Base-by-base conservation (phyloP, 1,140 invertebrate species). In the Laupala kohalensis region DNA sequence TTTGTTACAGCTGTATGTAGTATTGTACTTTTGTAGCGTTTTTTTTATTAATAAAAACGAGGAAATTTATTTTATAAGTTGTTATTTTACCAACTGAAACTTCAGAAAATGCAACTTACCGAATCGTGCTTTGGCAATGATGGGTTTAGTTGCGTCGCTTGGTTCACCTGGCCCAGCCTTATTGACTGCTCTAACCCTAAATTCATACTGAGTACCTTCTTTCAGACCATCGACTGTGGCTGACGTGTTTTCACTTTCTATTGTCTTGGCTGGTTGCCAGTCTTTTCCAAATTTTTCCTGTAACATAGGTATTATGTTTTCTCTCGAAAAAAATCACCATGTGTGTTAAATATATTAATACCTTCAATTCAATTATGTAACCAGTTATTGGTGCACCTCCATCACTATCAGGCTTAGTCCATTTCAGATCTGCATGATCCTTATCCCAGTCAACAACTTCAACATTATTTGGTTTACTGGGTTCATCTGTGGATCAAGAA, bases 391-490 rank as follows among this genome's bases (percentile, higher is more conserved):
- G 93, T 74, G 95, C 92, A 74, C 95, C 95, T 72, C 95, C 95
- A 80, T 97, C 94, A 73, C 82, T 92, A 71, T 94, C 93, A 25
- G 95, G 95, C 78, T 91, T 91, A 2, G 88, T 86, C 91, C 94
- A 97, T 81, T 92, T 94, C 6, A 98, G 82, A 80, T 97, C 94
- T 37, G 95, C 95, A 79, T 96, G 94, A 78, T 97, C 94, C 76
- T 92, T 94, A 79, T 97, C 95, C 96, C 96, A 98, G 77, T 98
- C 96, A 19, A 87, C 87, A n/a, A 96, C 87, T 79, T 97, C 92
- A 69, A 95, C 92, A 77, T 89, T 87, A 70, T 89, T 90, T 13
- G 96, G 96, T 78, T 97, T 96, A 25, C 93, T 90, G 67, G 96
- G 95, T 81, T 96, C 94, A 83, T 97, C 93, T 92, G 75, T 26